Conservation (phyloP, 2,797 vertebrate species). For the Micrastur ruficollis region DNA sequence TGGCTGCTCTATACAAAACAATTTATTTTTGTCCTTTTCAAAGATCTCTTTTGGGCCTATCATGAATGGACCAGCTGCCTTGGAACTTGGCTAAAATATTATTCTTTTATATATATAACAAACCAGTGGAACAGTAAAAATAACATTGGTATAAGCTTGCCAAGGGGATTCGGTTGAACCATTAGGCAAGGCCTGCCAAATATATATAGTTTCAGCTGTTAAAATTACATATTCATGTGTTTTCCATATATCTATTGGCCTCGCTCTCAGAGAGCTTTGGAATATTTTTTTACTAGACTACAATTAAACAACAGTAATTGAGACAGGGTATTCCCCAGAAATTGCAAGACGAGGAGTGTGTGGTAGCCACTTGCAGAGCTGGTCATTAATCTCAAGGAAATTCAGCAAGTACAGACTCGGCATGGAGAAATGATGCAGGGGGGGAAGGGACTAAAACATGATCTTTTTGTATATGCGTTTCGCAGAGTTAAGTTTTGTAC, state of each 20-base stretch:
- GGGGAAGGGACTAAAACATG: not conserved
- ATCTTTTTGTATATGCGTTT: not conserved
- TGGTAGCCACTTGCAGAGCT: not conserved
- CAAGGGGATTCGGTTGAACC: conserved; percentile 40
- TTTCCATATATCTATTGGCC: conserved; percentile 58
- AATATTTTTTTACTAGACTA: conserved; percentile 21
- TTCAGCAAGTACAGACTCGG: not conserved
- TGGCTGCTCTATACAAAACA: not conserved
- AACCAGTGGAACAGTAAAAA: conserved; percentile 58
- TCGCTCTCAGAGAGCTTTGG: not conserved
- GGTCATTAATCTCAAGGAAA: conserved; percentile 31
- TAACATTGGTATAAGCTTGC: conserved; percentile 50
- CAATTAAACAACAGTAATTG: conserved; percentile 38
- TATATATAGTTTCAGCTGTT: conserved; percentile 59
- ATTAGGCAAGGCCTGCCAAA: conserved; percentile 58
- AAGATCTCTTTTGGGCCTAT: conserved; percentile 16
- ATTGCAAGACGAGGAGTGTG: not conserved
- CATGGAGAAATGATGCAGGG: not conserved
- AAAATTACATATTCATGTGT: conserved; percentile 64
- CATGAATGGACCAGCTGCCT: conserved; percentile 35
- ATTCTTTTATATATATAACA: conserved; percentile 39
- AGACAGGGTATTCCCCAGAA: conserved; percentile 47
- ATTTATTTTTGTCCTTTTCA: conserved; percentile 23
- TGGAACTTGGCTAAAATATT: conserved; percentile 55
- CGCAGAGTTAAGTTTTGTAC: not conserved